Evolutionary conservation across 2,888 invertebrate species (phyloP).

Genomic region (Drosophila subsilvestris): DNA sequence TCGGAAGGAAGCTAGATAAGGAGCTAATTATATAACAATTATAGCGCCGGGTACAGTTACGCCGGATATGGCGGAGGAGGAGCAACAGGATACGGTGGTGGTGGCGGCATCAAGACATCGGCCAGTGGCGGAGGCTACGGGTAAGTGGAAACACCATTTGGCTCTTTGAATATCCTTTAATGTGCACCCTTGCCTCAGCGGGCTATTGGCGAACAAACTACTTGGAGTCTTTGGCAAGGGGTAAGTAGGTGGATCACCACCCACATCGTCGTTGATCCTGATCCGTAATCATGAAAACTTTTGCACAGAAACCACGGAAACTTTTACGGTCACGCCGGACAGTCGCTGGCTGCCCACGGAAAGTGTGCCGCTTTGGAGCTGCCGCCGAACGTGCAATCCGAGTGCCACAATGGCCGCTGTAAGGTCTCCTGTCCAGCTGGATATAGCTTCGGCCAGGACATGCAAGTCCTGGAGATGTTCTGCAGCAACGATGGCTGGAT

Average conservation of each 20-base stretch:
- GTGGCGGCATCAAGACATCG: conserved; percentile 54
- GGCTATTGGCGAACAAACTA: conserved; percentile 45
- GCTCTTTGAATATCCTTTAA: too few relatives aligned
- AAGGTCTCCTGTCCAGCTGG: conserved; percentile 71
- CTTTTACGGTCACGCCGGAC: conserved; percentile 68
- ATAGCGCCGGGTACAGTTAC: conserved; percentile 50
- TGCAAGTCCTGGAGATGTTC: conserved; percentile 65
- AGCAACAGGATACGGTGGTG: conserved; percentile 16
- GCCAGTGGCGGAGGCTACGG: conserved; percentile 11
- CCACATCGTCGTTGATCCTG: neutral
- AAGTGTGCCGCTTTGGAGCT: conserved; percentile 65
- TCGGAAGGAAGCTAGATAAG: conserved; percentile 30
- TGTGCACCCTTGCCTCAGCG: neutral
- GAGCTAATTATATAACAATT: conserved; percentile 17
- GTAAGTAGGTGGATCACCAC: conserved; percentile 34
- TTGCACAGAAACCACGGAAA: conserved; percentile 36
- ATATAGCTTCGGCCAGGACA: conserved; percentile 74
- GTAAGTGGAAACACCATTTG: conserved; percentile 39
- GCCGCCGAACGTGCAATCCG: conserved; percentile 70
- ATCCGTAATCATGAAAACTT: neutral
- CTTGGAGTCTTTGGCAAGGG: conserved; percentile 60
- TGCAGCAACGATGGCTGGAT: conserved; percentile 81
- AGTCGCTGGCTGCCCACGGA: conserved; percentile 64
- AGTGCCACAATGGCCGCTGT: conserved; percentile 74
- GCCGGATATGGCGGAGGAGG: conserved; percentile 31